Base-by-base conservation (phyloP, 2,888 invertebrate genomes). In the Ichneumoninae sp. region DNA sequence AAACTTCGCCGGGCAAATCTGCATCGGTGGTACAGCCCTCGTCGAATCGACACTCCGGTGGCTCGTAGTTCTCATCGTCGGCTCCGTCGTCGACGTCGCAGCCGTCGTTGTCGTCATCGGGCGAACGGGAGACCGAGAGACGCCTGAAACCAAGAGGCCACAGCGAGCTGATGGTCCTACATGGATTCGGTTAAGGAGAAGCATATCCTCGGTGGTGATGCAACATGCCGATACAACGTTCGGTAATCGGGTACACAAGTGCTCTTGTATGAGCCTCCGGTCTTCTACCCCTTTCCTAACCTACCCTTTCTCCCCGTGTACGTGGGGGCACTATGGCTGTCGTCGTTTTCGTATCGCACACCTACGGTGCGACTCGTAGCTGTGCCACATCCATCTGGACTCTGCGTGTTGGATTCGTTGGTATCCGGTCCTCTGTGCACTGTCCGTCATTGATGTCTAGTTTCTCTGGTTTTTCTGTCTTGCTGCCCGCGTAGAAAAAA, bases 161-260 rank as follows among this genome's bases (percentile, higher is more conserved):
- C 50, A 71, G 36, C 54, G 71, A 44, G 79, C 52, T 54, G 79
- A 66, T 30, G 69, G 33, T 70, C 78, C 52, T 80, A 82, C 81
- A 81, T 82, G 82, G 82, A 82, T 82, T 82, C 71, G 82, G 82
- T 82, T 82, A 82, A 82, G 82, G 77, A 77, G 82, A 71, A 81
- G 74, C 66, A 82, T 82, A 76, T 77, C 82, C 65, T 83, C 80
- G 75, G 54, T 79, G 71, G 71, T 66, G 77, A 76, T 82, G 76
- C 75, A 70, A 73, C 82, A 82, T 74, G 65, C 76, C 77, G 69
- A 82, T 77, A 82, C 82, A 82, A 76, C 71, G 82, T 82, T 80
- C 74, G 74, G 74, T 81, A 81, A 81, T 79, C 75, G 73, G 70
- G 76, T 83, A 79, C 79, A 83, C 79, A 75, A 76, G 74, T 76